Evolutionary conservation across 2,888 invertebrate species (phyloP), one percentile per base, ranked within the genome.

Genomic region (Pelosia muscerda): DNA sequence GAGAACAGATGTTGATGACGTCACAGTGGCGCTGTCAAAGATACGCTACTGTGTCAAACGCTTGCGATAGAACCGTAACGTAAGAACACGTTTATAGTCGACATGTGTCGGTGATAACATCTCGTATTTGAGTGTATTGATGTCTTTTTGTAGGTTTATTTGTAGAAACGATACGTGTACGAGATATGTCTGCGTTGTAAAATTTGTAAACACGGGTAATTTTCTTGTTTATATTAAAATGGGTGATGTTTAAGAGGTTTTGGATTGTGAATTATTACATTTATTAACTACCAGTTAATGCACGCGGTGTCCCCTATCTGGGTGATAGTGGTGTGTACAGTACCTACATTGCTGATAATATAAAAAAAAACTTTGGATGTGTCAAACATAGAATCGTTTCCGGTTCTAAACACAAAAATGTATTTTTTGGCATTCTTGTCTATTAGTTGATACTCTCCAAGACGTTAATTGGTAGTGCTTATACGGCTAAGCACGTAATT

Each of bases 1-100:
- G 42, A 58, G 58, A 78, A 78, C 78, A 79, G 77, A 77, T 77
- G 80, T 77, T 58, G 63, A 66, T 77, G 69, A 79, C 79, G 74
- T 78, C 67, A 73, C 38, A 58, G 57, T 58, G 58, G 69, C 55
- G 56, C 72, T 63, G 34, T 54, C 26, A 69, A 15, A 6, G 57
- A 28, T 62, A 57, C 62, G 74, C 72, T 77, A 73, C 68, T 31
- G 69, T 70, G 69, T 79, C 67, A 65, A 71, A 79, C 65, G 74
- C 72, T 25, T 72, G 66, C 49, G 69, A 66, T 69, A 77, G 73
- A 73, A 72, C 76, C 49, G 63, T 65, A 68, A 60, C 42, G 58
- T 28, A 56, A 68, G 66, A 66, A 66, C 66, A 64, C 68, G 71
- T 70, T 72, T 66, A 68, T 74, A 68, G 64, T 34, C 42, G 57